These are phyloP conservation scores for Smutsia temminckii DNA, from an alignment of 2,797 vertebrate species.

Conservation along the genomic window DNA sequence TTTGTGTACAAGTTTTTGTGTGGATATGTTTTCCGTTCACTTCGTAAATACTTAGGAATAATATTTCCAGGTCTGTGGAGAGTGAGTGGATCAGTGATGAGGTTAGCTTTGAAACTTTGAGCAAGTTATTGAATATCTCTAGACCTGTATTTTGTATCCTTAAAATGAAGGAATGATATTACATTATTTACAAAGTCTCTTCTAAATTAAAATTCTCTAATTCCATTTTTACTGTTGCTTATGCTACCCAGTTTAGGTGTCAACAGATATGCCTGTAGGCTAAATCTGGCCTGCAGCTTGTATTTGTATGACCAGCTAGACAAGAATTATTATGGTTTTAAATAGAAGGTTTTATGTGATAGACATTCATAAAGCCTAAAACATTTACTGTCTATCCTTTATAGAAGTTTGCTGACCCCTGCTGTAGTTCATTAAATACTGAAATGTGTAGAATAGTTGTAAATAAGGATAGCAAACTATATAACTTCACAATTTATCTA, in stretches of 20 bases:
- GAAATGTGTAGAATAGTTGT: neutral
- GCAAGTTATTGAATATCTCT: neutral
- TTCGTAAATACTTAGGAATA: neutral
- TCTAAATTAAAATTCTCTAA: neutral
- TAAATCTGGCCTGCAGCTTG: neutral
- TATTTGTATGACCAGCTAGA: neutral
- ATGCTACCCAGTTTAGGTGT: neutral
- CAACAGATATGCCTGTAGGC: neutral
- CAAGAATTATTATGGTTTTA: neutral
- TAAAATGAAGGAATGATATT: neutral
- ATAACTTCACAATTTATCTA: neutral
- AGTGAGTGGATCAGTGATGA: neutral
- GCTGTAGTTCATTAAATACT: neutral
- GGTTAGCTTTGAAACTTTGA: neutral
- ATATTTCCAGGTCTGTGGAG: neutral
- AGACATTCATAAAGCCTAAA: neutral
- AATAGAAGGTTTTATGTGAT: too few relatives aligned
- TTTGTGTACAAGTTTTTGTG: neutral
- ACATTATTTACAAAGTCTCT: neutral
- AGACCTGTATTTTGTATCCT: neutral
- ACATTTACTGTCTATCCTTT: neutral
- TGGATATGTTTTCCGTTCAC: neutral
- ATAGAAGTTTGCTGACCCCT: neutral
- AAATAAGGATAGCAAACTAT: neutral
- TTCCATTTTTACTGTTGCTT: neutral